Conservation (phyloP, 2,797 vertebrate genomes). For the Melopsittacus undulatus region DNA sequence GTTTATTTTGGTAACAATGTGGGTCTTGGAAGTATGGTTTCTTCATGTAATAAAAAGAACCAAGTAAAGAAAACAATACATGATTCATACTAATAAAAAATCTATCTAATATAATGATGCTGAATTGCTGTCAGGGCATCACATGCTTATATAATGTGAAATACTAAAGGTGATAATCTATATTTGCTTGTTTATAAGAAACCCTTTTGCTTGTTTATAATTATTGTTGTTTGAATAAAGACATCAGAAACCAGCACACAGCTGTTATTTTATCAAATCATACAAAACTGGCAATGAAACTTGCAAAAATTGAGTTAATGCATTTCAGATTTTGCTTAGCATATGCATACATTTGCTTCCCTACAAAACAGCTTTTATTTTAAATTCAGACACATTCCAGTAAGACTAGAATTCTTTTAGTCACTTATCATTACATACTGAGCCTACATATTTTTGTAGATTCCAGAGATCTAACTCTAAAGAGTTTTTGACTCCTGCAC, state of each 20-base stretch:
- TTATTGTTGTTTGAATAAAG: neutral
- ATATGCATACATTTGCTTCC: neutral
- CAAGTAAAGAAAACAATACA: constrained; percentile 23
- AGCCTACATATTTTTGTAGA: neutral
- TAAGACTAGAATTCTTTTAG: neutral
- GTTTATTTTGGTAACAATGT: neutral
- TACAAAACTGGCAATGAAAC: neutral
- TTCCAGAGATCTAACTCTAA: neutral
- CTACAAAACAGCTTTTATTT: neutral
- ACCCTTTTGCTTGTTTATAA: neutral
- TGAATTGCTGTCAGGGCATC: neutral
- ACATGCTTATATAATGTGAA: neutral
- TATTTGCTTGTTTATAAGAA: neutral
- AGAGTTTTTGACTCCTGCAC: neutral
- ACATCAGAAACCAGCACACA: neutral
- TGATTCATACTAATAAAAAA: neutral
- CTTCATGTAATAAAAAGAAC: neutral
- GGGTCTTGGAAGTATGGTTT: neutral
- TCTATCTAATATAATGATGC: neutral
- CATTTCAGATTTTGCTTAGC: neutral
- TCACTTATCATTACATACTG: neutral
- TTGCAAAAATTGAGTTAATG: neutral
- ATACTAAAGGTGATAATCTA: neutral
- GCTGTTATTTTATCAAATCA: neutral
- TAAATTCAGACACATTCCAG: neutral